phyloP scores from a whole-genome alignment of 2,113 vertebrate species.

The Clarias magur region DNA sequence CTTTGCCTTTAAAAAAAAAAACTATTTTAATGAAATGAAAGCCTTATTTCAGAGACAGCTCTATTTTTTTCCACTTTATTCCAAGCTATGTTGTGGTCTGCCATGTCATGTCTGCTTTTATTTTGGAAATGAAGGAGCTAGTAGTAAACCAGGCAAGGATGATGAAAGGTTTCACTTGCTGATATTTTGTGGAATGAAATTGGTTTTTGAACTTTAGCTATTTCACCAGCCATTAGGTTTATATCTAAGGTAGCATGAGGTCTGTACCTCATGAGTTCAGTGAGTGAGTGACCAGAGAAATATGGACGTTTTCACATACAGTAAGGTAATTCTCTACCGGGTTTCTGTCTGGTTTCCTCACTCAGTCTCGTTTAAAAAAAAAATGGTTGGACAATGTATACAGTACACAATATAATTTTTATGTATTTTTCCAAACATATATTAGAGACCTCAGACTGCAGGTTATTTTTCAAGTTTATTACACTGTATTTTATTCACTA shows the following conservation, averaged over 20 bases:
- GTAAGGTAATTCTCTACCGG: neutral
- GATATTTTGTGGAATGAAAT: neutral
- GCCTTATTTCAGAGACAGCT: neutral
- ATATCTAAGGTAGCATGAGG: neutral
- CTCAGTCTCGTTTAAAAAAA: neutral
- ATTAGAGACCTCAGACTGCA: neutral
- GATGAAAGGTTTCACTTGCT: neutral
- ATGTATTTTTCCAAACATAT: too few relatives aligned
- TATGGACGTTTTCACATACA: neutral
- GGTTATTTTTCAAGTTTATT: neutral
- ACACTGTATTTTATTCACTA: neutral
- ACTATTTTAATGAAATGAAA: neutral
- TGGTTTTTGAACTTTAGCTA: slow-evolving; percentile 5
- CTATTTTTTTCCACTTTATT: neutral
- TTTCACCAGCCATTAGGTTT: neutral
- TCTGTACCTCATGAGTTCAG: neutral
- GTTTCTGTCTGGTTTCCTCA: neutral
- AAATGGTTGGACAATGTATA: neutral
- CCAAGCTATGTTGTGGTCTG: neutral
- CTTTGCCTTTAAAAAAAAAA: neutral
- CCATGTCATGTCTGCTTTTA: neutral
- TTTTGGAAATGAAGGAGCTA: neutral
- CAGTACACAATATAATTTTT: too few relatives aligned
- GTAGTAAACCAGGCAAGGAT: slow-evolving; percentile 9
- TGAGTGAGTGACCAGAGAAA: neutral